Percentiles rank a stretch among this genome's conserved stretches.
Evolutionary conservation across 2,113 vertebrate species (phyloP).

Genomic region (Regulus satrapa): DNA sequence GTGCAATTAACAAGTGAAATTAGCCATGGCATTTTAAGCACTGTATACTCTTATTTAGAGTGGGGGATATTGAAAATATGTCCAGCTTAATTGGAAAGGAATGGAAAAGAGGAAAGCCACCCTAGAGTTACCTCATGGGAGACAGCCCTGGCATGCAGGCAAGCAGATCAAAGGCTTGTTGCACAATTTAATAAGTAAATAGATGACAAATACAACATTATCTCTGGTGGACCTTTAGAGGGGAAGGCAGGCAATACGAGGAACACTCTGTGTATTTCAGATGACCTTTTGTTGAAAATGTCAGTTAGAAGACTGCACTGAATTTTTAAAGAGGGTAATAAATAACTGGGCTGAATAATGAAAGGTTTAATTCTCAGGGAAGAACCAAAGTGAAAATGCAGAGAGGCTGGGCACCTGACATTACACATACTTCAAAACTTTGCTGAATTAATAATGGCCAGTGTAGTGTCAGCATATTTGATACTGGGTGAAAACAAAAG

Average conservation of each 20-base stretch:
- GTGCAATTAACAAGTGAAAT: neutral
- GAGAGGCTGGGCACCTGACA: neutral
- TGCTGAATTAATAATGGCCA: neutral
- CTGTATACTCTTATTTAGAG: neutral
- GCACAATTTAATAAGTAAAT: constrained; percentile 36
- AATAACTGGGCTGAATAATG: constrained; percentile 19
- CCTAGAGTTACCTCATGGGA: neutral
- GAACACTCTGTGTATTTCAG: constrained; percentile 7
- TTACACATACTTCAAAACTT: neutral
- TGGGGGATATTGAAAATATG: neutral
- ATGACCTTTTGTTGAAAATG: constrained; percentile 56
- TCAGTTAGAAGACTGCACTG: constrained; percentile 20
- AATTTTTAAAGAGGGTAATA: constrained; percentile 40
- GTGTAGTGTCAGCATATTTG: neutral
- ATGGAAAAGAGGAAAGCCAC: neutral
- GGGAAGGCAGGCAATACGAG: neutral
- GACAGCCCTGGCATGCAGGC: neutral
- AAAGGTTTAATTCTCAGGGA: neutral
- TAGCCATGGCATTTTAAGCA: neutral
- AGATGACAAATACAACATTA: constrained; percentile 9
- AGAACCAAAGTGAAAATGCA: neutral
- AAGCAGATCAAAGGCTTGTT: constrained; percentile 3
- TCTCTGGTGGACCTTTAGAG: constrained; percentile 25
- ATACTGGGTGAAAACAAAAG: neutral
- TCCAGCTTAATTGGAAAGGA: constrained; percentile 12